These are phyloP conservation scores for Menidia menidia DNA, from an alignment of 2,797 vertebrate species.

Conservation along the genomic window DNA sequence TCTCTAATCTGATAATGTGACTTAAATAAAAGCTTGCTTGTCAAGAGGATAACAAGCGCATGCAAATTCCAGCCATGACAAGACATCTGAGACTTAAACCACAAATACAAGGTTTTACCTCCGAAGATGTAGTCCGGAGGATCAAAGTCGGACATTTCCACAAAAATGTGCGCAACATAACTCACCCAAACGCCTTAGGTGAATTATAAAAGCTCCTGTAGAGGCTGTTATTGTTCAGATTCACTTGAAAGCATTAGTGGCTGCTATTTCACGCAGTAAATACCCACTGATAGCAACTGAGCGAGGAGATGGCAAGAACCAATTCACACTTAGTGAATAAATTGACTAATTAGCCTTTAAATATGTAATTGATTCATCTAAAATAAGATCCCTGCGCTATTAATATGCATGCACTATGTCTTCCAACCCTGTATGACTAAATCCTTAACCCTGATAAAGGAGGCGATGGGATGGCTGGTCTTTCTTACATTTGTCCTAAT, in stretches of 20 bases:
- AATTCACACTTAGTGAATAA: slow-evolving; percentile 67
- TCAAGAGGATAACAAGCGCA: slow-evolving; percentile 38
- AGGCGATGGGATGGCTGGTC: slow-evolving; percentile 68
- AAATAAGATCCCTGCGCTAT: slow-evolving; percentile 68
- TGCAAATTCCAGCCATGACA: slow-evolving; percentile 45
- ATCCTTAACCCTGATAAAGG: slow-evolving; percentile 82
- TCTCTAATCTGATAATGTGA: slow-evolving; percentile 39
- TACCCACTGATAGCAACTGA: slow-evolving; percentile 65
- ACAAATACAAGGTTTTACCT: slow-evolving; percentile 40
- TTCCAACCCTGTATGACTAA: slow-evolving; percentile 63
- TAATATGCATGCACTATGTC: slow-evolving; percentile 47
- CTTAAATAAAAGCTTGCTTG: slow-evolving; percentile 30
- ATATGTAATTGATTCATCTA: slow-evolving; percentile 78
- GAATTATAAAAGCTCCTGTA: too few species aligned
- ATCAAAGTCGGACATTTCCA: slow-evolving; percentile 18
- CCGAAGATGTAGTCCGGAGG: slow-evolving; percentile 15
- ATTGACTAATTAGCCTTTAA: slow-evolving; percentile 83
- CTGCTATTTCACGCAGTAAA: slow-evolving; percentile 64
- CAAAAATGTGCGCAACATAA: neutral
- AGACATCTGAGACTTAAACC: slow-evolving; percentile 22
- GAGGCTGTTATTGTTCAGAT: slow-evolving; percentile 2
- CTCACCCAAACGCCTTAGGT: slow-evolving; percentile 7
- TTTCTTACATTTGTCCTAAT: slow-evolving; percentile 82
- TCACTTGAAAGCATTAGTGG: slow-evolving; percentile 66
- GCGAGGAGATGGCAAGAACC: slow-evolving; percentile 65